These are phyloP conservation scores for Aphidius ervi DNA, from an alignment of 1,140 invertebrate genomes.

Conservation along the genomic window DNA sequence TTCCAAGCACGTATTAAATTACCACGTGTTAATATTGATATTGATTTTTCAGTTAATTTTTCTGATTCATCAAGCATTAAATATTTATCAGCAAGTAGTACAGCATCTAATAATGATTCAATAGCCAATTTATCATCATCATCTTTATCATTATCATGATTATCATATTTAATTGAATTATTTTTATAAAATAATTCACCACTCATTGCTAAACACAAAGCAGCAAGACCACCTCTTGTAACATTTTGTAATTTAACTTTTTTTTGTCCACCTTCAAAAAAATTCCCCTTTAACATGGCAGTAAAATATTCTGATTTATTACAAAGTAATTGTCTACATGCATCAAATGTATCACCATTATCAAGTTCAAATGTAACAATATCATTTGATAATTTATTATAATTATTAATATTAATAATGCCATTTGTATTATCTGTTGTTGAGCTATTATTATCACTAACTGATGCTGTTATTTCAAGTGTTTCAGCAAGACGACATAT, in stretches of 20 bases:
- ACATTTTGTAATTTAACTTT: conserved; percentile 57
- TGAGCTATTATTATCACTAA: too few species aligned
- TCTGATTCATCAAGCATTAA: conserved; percentile 59
- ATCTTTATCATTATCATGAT: neutral
- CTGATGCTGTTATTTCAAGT: conserved; percentile 32
- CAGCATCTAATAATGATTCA: conserved; percentile 60
- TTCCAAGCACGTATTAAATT: conserved; percentile 48
- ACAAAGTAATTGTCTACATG: conserved; percentile 59
- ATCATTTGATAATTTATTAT: conserved; percentile 8
- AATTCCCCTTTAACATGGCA: conserved; percentile 62
- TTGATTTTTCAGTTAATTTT: conserved; percentile 48
- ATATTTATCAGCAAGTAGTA: conserved; percentile 63
- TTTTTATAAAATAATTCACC: conserved; percentile 49
- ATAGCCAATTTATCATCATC: conserved; percentile 43
- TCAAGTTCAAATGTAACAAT: conserved; percentile 61
- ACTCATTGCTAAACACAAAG: conserved; percentile 51
- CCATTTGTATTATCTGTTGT: neutral
- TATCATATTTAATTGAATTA: neutral
- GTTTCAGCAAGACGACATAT: conserved; percentile 39
- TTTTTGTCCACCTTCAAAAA: conserved; percentile 61
- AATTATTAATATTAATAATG: conserved; percentile 18
- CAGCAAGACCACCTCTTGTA: conserved; percentile 54
- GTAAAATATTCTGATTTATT: conserved; percentile 63
- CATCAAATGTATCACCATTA: conserved; percentile 58
- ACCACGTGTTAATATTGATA: conserved; percentile 40